Conservation (phyloP, 2,797 vertebrate species). For the Artibeus jamaicensis region DNA sequence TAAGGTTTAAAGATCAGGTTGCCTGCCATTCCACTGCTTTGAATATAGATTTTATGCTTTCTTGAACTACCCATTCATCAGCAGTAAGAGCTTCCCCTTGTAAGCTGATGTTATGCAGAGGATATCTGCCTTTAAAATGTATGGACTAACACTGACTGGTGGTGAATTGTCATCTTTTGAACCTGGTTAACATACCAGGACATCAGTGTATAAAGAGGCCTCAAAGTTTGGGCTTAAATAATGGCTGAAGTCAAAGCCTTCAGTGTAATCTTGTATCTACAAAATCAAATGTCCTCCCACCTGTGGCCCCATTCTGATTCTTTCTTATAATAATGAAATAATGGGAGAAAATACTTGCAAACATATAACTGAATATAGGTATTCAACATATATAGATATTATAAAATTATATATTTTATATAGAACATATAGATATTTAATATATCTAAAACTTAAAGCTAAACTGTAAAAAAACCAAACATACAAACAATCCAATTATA, state of each 20-base stretch:
- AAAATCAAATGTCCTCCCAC: neutral
- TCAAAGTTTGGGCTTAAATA: neutral
- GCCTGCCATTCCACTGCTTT: neutral
- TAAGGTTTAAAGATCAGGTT: neutral
- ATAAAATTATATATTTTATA: neutral
- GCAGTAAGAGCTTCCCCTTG: neutral
- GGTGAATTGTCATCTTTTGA: neutral
- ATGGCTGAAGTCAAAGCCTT: neutral
- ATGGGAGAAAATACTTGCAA: constrained; percentile 38
- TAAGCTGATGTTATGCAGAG: neutral
- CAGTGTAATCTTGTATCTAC: neutral
- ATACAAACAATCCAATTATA: neutral
- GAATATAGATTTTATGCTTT: constrained; percentile 21
- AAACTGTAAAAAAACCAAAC: neutral
- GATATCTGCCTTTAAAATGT: neutral
- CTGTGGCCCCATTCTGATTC: neutral
- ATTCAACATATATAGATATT: no score
- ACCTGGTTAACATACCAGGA: neutral
- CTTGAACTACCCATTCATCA: neutral
- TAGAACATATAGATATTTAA: neutral
- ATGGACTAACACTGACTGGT: neutral
- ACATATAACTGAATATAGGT: neutral
- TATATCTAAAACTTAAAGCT: neutral
- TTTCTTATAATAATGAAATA: neutral
- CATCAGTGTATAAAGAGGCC: neutral